phyloP scores from a whole-genome alignment of 1,140 invertebrate genomes.

The Eurytemora carolleeae region DNA sequence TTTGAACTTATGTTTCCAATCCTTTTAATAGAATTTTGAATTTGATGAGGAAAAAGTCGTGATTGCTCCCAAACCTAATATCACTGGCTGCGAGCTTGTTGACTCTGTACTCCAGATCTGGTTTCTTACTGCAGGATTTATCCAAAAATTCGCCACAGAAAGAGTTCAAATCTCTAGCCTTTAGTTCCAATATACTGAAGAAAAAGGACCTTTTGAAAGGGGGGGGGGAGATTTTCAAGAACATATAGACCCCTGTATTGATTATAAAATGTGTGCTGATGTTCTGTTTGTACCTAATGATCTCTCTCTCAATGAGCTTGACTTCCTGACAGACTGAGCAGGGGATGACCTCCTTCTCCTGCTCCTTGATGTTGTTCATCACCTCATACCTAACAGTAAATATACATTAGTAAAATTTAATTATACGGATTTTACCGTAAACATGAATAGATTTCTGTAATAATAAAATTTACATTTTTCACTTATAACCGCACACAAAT shows the following conservation, averaged over 20 bases:
- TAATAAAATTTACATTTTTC: neutral
- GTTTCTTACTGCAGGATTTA: slow-evolving; percentile 53
- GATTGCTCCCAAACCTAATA: too few relatives aligned
- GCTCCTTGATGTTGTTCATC: slow-evolving; percentile 42
- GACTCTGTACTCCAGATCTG: too few relatives aligned
- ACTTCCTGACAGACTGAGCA: slow-evolving; percentile 47
- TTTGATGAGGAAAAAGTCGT: too few relatives aligned
- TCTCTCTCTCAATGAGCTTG: slow-evolving; percentile 39
- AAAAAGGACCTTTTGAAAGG: too few relatives aligned
- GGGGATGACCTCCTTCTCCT: slow-evolving; percentile 28
- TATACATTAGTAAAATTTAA: slow-evolving; percentile 1
- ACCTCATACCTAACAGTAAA: slow-evolving; percentile 68
- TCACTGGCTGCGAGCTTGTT: too few relatives aligned
- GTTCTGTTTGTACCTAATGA: too few relatives aligned
- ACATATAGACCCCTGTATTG: too few relatives aligned
- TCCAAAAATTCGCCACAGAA: slow-evolving; percentile 63
- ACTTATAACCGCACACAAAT: slow-evolving; percentile 1
- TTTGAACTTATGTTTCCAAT: too few relatives aligned
- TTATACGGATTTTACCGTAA: slow-evolving; percentile 3
- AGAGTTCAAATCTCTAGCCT: slow-evolving; percentile 63
- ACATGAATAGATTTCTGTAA: neutral
- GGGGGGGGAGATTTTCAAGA: too few relatives aligned
- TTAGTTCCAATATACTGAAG: too few relatives aligned
- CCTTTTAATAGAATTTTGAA: too few relatives aligned
- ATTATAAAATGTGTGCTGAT: too few relatives aligned